Evolutionary conservation across 2,888 invertebrate genomes (phyloP), one percentile per base, ranked within the genome.

Genomic region (Carpatolechia fugitivella): DNA sequence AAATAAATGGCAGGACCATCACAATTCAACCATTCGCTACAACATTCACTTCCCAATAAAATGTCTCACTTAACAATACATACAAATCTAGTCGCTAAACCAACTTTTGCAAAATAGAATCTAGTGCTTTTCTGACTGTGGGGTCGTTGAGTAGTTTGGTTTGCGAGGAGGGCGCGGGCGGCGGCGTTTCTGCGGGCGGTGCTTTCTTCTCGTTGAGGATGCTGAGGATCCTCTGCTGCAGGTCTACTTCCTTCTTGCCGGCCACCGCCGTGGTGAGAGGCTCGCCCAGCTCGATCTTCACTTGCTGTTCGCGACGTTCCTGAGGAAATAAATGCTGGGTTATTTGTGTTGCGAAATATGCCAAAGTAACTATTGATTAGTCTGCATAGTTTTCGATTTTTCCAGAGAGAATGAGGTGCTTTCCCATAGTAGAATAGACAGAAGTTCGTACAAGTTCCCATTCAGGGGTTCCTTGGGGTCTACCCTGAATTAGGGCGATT

Each of bases 181-280:
- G 62, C 0, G 76, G 72, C 0, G 70, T 65, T 53, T 70, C 49
- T 0, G 72, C 72, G 36, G 60, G 61, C 1, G 64, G 56, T 0
- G 70, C 82, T 62, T 91, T 91, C 78, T 92, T 94, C 65, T 95
- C 95, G 72, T 95, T 95, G 58, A 96, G 80, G 62, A 96, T 95
- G 76, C 92, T 95, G 63, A 96, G 84, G 64, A 96, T 96, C 62
- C 96, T 92, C 66, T 93, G 94, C 70, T 96, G 95, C 0, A 96
- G 82, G 63, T 95, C 95, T 0, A 91, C 92, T 76, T 95, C 93
- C 48, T 93, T 93, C 61, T 86, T 92, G 60, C 69, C 85, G 24
- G 79, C 74, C 4, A 87, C 74, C 0, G 87, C 79, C 1, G 86
- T 63, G 48, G 88, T 85, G 31, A 92, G 81, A 0, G 93, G 92